Evolutionary conservation across 2,888 invertebrate species (phyloP), one percentile per base, ranked within the genome.

Genomic region (Drosophila setosimentum): DNA sequence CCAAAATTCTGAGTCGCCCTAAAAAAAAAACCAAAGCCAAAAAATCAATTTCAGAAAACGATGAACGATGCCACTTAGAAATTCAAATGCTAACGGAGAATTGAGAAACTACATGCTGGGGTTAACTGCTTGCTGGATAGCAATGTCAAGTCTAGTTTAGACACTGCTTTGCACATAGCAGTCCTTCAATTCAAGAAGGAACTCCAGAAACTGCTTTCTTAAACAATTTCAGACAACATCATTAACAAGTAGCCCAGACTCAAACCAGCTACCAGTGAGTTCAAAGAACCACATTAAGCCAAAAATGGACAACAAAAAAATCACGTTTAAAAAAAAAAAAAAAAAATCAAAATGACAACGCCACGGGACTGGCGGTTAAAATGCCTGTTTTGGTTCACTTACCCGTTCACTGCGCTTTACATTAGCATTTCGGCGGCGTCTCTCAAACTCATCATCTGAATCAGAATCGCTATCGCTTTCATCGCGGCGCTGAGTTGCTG

Each of bases 1-100:
- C 97, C 97, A 97, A 92, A 97, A 97, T 68, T 95, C 95, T 24
- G 91, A 92, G 50, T 93, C 92, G 7, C 93, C 93, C 93, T 93
- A 57, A 6, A 76, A 64, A 27, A 6, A 2, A 45, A 18, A 35
- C 5, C 5, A 1, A 21, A 6, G 0, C 21, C n/a, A 55, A 16
- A 30, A 45, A 50, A 30, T 49, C 32, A 10, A 33, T n/a, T 59
- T 27, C 4, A 18, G 11, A 37, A 63, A 42, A 2, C 5, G 5
- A 35, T 13, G 13, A 13, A 40, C 30, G 18, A 63, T 35, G 27
- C 7, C 7, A 16, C 21, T 18, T 16, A 5, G 7, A 21, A 53
- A 33, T 54, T 51, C 16, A 51, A 51, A 45, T 45, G 18, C 18
- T 37, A 45, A 24, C 45, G 45, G 21, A 45, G 13, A 21, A 24